Evolutionary conservation across 2,888 invertebrate species (phyloP).

Genomic region (Rhamphomyia laevipes): DNA sequence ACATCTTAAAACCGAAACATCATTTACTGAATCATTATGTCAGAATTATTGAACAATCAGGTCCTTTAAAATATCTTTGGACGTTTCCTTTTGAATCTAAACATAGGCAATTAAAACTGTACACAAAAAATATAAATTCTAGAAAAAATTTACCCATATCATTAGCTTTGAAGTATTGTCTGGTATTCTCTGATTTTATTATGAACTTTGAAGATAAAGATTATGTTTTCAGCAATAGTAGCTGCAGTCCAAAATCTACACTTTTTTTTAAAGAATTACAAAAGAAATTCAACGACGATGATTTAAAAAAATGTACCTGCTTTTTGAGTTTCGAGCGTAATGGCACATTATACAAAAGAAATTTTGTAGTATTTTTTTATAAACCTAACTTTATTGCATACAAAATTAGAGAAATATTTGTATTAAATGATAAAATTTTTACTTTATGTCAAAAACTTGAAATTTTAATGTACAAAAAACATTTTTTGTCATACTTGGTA

Average conservation of each 20-base stretch:
- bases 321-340: constrained; percentile 1
- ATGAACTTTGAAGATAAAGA: background rate
- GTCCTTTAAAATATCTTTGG: constrained; percentile 5
- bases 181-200: background rate
- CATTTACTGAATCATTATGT: constrained; percentile 7
- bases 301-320: constrained; percentile 2
- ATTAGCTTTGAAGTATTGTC: background rate
- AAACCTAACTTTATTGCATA: background rate
- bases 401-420: constrained; percentile 2
- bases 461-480: background rate
- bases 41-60: constrained; percentile 7
- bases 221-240: background rate
- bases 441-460: background rate
- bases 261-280: constrained; percentile 1
- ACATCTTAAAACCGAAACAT: constrained; percentile 8
- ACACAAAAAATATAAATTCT: background rate
- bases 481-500: constrained; percentile 3
- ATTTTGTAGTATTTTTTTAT: too few species aligned
- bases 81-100: constrained; percentile 7
- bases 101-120: constrained; percentile 2
- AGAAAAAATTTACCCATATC: background rate
- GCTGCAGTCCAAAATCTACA: background rate
- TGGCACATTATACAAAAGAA: too few species aligned
- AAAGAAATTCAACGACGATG: background rate
- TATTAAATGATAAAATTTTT: background rate